Percentiles rank a stretch among this genome's conserved stretches.
phyloP scores from a whole-genome alignment of 2,113 vertebrate species.

The Andinoacara biseriatus region DNA sequence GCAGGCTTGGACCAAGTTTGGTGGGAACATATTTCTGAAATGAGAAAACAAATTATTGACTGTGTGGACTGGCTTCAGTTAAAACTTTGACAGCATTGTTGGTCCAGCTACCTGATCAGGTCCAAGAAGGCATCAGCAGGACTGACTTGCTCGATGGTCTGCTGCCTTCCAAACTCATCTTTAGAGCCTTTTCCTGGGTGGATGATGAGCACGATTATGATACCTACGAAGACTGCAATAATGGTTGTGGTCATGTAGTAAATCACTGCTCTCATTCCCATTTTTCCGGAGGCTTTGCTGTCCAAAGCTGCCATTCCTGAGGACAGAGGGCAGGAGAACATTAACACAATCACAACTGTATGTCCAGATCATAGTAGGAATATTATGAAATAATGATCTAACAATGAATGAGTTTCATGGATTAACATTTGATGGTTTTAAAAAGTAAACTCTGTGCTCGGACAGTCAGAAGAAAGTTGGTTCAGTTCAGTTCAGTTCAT shows the following conservation, averaged over 20 bases:
- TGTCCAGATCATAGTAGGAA: not conserved
- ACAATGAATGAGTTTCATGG: not conserved
- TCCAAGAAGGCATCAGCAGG: conserved; percentile 96
- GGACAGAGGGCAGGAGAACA: not conserved
- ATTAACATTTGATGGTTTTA: conserved; percentile 3
- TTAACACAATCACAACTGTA: not conserved
- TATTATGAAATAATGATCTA: not conserved
- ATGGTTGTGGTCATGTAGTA: conserved; percentile 99
- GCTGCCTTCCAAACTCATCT: conserved; percentile 94
- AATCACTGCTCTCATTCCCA: conserved; percentile 94
- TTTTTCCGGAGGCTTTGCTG: conserved; percentile 96
- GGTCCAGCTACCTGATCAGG: conserved; percentile 87
- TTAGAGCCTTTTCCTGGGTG: conserved; percentile 96
- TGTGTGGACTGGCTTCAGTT: not conserved
- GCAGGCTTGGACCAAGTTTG: conserved; percentile 97
- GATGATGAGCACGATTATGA: conserved; percentile 96
- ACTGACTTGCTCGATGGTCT: conserved; percentile 91
- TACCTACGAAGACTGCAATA: conserved; percentile 94
- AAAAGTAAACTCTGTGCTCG: not conserved
- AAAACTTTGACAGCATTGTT: not conserved
- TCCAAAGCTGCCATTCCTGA: conserved; percentile 96
- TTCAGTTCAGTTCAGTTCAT: not conserved
- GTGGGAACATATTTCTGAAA: conserved; percentile 98
- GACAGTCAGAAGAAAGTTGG: not conserved
- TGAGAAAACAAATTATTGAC: conserved; percentile 43